These are phyloP conservation scores for Anableps anableps DNA, from an alignment of 2,797 vertebrate genomes.

Conservation along the genomic window DNA sequence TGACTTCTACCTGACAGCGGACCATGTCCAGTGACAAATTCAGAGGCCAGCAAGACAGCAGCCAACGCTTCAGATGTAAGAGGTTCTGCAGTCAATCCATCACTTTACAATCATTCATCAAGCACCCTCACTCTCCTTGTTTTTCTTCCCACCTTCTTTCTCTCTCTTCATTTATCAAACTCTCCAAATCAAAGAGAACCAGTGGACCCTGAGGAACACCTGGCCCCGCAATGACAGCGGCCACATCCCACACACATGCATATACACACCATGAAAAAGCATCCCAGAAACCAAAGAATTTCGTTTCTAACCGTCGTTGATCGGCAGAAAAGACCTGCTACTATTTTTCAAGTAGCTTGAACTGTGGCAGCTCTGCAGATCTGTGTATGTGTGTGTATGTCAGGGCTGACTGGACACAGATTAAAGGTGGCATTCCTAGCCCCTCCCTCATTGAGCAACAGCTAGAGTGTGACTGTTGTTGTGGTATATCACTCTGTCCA, in stretches of 20 bases:
- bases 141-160: constrained; percentile 23
- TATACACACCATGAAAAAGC: constrained; percentile 41
- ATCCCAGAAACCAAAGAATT: constrained; percentile 66
- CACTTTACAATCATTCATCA: constrained; percentile 76
- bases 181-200: constrained; percentile 73
- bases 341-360: constrained; percentile 75
- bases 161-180: constrained; percentile 72
- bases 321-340: constrained; percentile 63
- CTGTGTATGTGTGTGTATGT: constrained; percentile 44
- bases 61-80: constrained; percentile 48
- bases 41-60: constrained; percentile 26
- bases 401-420: constrained; percentile 79
- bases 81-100: constrained; percentile 69
- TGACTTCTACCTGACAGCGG: constrained; percentile 4
- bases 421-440: constrained; percentile 75
- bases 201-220: constrained; percentile 73
- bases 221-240: constrained; percentile 63
- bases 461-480: constrained; percentile 77
- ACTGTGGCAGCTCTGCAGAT: constrained; percentile 53
- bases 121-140: constrained; percentile 39
- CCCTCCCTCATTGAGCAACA: constrained; percentile 80
- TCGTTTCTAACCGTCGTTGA: constrained; percentile 75
- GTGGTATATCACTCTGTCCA: constrained; percentile 68
- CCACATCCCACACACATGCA: constrained; percentile 27
- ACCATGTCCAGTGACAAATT: constrained; percentile 31